Base-by-base conservation (phyloP, 1,140 invertebrate genomes). In the Hyles euphorbiae region DNA sequence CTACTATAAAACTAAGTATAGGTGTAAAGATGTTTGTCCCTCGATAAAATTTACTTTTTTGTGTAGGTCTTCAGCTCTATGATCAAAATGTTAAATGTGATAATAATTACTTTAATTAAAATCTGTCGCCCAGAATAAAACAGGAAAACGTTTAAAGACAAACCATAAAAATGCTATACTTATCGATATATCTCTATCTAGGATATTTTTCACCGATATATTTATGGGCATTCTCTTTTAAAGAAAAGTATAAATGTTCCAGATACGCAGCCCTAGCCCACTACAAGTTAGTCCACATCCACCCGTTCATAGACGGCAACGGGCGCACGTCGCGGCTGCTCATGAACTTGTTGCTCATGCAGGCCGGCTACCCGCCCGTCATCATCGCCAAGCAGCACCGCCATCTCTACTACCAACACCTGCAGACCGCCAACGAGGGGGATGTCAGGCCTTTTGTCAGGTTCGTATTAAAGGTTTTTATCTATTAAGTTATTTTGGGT, bases 291-390 rank as follows among this genome's bases (percentile, higher is more conserved):
- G 98, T 99, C 0, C 95, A 96, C 72, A 98, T 99, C 68, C 97
- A 99, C 90, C 96, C 96, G 0, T 98, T 98, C 82, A 92, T 93
- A 0, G 96, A 98, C 85, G 98, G 98, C 34, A 99, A 99, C 83
- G 98, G 98, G 0, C 91, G 98, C 72, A 99, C 98, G 0, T 97
- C 97, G 3, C 90, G 98, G 45, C 90, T 99, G 6, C 89, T 99
- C 0, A 99, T 99, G 98, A 99, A 99, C 83, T 92, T 98, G 61
- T 94, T 99, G 61, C 90, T 99, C n/a, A 98, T 99, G 96, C 95
- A 97, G 85, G 95, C 96, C n/a, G 98, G 98, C 1, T 99, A 96
- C 90, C 98, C 98, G 3, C 97, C 98, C 0, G 96, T 98, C 4
- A 98, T 98, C 53, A 96, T 99, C 56, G 92, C 95, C 55, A 98